Evolutionary conservation across 2,888 invertebrate species (phyloP).

Genomic region (Drosophila anomelani): DNA sequence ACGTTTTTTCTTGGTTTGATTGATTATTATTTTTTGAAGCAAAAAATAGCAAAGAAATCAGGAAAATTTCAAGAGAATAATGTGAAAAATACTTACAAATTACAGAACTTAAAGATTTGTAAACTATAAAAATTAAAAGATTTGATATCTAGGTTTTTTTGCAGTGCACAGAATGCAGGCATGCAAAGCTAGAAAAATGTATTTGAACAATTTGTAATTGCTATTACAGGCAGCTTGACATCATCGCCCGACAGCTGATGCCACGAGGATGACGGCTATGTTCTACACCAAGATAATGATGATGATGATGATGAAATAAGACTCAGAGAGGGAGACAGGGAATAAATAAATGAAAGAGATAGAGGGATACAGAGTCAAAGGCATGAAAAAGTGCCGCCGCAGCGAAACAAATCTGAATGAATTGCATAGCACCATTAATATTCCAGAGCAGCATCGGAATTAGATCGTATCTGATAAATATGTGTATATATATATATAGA

Average conservation of each 20-base stretch:
- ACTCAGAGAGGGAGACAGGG: constrained; percentile 9
- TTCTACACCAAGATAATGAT: constrained; percentile 15
- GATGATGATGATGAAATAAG: constrained; percentile 29
- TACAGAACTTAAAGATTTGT: too few relatives aligned
- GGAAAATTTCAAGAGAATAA: too few relatives aligned
- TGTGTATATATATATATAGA: constrained; percentile 1
- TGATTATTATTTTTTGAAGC: too few relatives aligned
- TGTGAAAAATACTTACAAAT: too few relatives aligned
- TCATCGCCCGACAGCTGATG: constrained; percentile 64
- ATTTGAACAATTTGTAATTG: constrained; percentile 67
- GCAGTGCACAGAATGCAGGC: constrained; percentile 9
- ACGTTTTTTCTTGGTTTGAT: too few relatives aligned
- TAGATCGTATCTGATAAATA: constrained; percentile 24
- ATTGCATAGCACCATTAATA: constrained; percentile 61
- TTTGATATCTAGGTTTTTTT: too few relatives aligned
- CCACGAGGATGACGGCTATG: constrained; percentile 33
- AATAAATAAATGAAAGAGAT: neutral
- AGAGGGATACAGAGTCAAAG: neutral
- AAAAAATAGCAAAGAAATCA: too few relatives aligned
- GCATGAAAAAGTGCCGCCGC: constrained; percentile 54
- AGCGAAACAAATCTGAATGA: constrained; percentile 60
- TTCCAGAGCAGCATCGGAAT: constrained; percentile 19
- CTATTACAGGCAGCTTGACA: constrained; percentile 71
- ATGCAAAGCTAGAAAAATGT: constrained; percentile 26
- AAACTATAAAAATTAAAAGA: too few relatives aligned